Percentiles rank a stretch among this genome's conserved stretches.
These are phyloP conservation scores for Latrodectus hesperus DNA, from an alignment of 2,888 invertebrate genomes.

Conservation along the genomic window DNA sequence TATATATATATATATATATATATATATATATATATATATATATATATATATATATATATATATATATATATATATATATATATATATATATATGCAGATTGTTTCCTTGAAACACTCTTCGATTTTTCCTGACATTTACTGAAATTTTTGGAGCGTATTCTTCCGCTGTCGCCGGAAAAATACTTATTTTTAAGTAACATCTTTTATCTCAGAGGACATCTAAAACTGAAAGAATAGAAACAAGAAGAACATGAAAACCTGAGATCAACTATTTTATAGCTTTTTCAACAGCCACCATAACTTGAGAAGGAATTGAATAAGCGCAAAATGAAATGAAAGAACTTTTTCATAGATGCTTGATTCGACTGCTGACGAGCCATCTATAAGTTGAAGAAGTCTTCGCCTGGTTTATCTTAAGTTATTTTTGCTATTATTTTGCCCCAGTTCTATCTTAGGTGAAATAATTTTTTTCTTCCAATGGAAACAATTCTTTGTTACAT, in stretches of 20 bases:
- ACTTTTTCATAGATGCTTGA: slow-evolving; percentile 19
- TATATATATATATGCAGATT: no score
- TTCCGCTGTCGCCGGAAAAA: no score
- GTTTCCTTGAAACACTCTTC: no score
- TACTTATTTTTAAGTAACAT: no score
- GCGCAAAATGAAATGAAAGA: slow-evolving; percentile 39
- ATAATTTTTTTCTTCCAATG: neutral
- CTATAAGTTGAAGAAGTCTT: slow-evolving; percentile 45
- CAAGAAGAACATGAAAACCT: neutral
- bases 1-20: no score
- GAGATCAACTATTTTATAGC: slow-evolving; percentile 57
- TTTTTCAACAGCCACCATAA: slow-evolving; percentile 54
- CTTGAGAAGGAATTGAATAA: slow-evolving; percentile 31
- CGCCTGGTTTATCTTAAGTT: slow-evolving; percentile 34
- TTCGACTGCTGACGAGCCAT: slow-evolving; percentile 53
- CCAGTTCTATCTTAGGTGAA: slow-evolving; percentile 5
- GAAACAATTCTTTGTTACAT: slow-evolving; percentile 30
- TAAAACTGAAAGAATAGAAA: neutral
- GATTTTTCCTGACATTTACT: no score
- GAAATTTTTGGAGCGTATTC: no score
- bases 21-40: no score
- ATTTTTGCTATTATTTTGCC: slow-evolving; percentile 41
- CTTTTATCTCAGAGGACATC: no score
- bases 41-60: no score
- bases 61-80: no score